These are phyloP conservation scores for Notechis scutatus DNA, from an alignment of 2,113 vertebrate species.

Conservation along the genomic window DNA sequence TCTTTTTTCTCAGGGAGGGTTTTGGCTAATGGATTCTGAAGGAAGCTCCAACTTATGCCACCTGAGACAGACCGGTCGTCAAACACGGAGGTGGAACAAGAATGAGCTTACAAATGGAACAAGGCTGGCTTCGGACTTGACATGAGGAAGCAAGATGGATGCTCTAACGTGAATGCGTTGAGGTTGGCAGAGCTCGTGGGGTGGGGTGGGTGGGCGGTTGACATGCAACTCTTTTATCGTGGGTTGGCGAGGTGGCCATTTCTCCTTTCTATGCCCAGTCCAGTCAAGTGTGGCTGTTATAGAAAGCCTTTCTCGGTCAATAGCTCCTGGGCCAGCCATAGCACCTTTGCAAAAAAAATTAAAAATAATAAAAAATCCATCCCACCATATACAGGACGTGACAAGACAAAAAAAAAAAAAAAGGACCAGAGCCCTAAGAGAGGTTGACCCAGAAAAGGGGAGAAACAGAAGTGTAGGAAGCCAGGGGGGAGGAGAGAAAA, in stretches of 20 bases:
- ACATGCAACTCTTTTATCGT: not conserved
- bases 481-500: not conserved
- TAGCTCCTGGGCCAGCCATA: not conserved
- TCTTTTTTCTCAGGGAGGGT: constrained; percentile 38
- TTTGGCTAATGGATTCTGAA: constrained; percentile 48
- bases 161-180: constrained; percentile 27
- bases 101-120: constrained; percentile 6
- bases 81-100: not conserved
- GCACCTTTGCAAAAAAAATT: constrained; percentile 23
- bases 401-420: constrained; percentile 59
- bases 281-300: not conserved
- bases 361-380: constrained; percentile 20
- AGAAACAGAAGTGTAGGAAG: constrained; percentile 68
- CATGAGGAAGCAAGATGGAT: not conserved
- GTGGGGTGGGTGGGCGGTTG: not conserved
- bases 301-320: not conserved
- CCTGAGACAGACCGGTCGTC: not conserved
- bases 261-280: constrained; percentile 32
- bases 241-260: not conserved
- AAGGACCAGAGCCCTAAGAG: constrained; percentile 50
- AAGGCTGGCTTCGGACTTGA: not conserved
- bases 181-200: constrained; percentile 31
- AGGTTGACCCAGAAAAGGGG: constrained; percentile 49
- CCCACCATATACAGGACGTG: constrained; percentile 46
- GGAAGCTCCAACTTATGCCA: constrained; percentile 2